These are phyloP conservation scores for Clarias platycephalus DNA, from an alignment of 2,797 vertebrate species.

Conservation along the genomic window DNA sequence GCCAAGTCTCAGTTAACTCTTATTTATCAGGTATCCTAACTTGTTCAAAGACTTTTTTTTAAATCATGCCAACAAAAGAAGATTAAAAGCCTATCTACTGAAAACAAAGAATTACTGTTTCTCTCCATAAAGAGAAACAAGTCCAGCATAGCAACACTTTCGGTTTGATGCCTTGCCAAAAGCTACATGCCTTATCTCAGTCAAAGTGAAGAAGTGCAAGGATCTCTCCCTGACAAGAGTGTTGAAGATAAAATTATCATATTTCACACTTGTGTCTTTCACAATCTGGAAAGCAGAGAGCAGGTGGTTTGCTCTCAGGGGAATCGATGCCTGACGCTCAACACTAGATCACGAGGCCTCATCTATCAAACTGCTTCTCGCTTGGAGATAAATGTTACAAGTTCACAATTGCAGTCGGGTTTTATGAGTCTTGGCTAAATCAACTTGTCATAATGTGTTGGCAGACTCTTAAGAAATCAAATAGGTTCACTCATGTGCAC, in stretches of 20 bases:
- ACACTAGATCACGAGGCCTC: constrained; percentile 57
- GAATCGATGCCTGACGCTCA: constrained; percentile 58
- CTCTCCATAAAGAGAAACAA: constrained; percentile 44
- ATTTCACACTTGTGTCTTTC: constrained; percentile 61
- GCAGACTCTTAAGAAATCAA: constrained; percentile 48
- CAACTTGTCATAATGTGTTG: constrained; percentile 54
- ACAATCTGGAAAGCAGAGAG: constrained; percentile 61
- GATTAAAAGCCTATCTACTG: constrained; percentile 11
- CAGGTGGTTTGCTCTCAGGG: constrained; percentile 63
- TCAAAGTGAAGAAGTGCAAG: constrained; percentile 51
- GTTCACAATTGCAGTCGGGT: constrained; percentile 56
- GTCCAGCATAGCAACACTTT: constrained; percentile 48
- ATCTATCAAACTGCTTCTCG: constrained; percentile 59
- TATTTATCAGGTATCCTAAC: constrained; percentile 22
- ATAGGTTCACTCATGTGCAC: constrained; percentile 37
- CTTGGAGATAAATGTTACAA: constrained; percentile 59
- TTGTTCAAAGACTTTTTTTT: background rate
- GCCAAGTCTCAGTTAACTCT: constrained; percentile 15
- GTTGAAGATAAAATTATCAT: constrained; percentile 61
- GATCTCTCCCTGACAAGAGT: constrained; percentile 55
- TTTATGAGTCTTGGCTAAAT: constrained; percentile 59
- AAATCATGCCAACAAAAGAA: constrained; percentile 19
- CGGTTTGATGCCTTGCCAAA: constrained; percentile 49
- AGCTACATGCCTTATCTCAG: constrained; percentile 54
- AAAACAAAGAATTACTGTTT: constrained; percentile 45